These are phyloP conservation scores for Eumeta japonica DNA, from an alignment of 1,140 invertebrate species.

Conservation along the genomic window DNA sequence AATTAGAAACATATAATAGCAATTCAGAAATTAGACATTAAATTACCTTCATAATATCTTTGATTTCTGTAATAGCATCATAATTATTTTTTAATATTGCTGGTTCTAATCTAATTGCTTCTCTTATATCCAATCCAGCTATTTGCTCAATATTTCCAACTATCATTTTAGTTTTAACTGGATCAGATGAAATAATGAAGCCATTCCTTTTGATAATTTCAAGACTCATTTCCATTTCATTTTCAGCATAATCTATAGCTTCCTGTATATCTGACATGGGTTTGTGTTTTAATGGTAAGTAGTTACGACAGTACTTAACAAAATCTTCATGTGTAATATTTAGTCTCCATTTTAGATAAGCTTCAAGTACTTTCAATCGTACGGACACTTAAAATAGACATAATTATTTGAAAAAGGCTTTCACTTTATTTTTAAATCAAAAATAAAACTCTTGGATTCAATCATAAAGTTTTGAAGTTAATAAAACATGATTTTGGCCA, in stretches of 20 bases:
- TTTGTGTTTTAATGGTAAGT: constrained; percentile 53
- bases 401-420: constrained; percentile 3
- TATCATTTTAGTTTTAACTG: constrained; percentile 55
- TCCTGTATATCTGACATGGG: constrained; percentile 55
- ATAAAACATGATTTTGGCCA: too few species aligned
- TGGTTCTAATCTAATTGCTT: constrained; percentile 51
- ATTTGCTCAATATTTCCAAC: constrained; percentile 51
- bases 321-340: constrained; percentile 46
- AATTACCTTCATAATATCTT: constrained; percentile 45
- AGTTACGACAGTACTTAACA: constrained; percentile 52
- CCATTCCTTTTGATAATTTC: constrained; percentile 54
- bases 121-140: constrained; percentile 50
- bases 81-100: constrained; percentile 59
- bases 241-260: constrained; percentile 44
- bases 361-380: constrained; percentile 49
- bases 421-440: constrained; percentile 1
- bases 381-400: constrained; percentile 37
- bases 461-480: background rate
- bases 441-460: too few species aligned
- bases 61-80: constrained; percentile 49
- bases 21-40: constrained; percentile 4
- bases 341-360: constrained; percentile 50
- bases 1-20: background rate
- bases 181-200: constrained; percentile 56
- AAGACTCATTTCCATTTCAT: constrained; percentile 47